These are phyloP conservation scores for Agriopis aurantiaria DNA, from an alignment of 2,888 invertebrate species.

Conservation along the genomic window DNA sequence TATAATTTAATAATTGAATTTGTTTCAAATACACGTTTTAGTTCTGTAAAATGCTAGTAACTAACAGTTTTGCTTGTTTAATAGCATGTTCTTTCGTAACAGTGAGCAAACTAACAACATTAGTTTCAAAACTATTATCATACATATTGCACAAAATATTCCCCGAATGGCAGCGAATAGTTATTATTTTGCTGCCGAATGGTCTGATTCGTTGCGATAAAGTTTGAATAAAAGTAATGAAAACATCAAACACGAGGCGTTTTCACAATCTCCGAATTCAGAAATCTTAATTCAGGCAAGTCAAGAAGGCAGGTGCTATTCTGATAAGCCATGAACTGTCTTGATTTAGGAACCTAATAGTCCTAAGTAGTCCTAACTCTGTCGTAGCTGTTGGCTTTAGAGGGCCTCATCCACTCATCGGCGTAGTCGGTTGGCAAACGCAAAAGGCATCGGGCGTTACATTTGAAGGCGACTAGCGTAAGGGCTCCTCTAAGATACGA, in stretches of 20 bases:
- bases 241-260: no score
- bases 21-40: background rate
- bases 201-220: no score
- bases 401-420: no score
- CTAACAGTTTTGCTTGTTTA: constrained; percentile 11
- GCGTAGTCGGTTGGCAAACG: no score
- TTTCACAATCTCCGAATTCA: background rate
- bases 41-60: background rate
- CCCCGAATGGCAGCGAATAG: background rate
- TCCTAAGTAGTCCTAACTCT: background rate
- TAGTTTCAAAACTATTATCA: constrained; percentile 2
- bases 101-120: constrained; percentile 2
- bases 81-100: constrained; percentile 25
- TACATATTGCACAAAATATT: background rate
- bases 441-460: no score
- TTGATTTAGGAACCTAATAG: no score
- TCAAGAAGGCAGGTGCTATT: background rate
- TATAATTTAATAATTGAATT: background rate
- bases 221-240: no score
- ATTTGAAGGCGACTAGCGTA: no score
- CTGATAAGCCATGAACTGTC: no score
- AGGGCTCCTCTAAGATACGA: no score
- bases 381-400: no score
- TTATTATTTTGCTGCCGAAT: no score
- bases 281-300: background rate